Percentiles rank a stretch among this genome's conserved stretches.
Evolutionary conservation across 2,888 invertebrate genomes (phyloP).

Genomic region (Didymodactylos carnosus): DNA sequence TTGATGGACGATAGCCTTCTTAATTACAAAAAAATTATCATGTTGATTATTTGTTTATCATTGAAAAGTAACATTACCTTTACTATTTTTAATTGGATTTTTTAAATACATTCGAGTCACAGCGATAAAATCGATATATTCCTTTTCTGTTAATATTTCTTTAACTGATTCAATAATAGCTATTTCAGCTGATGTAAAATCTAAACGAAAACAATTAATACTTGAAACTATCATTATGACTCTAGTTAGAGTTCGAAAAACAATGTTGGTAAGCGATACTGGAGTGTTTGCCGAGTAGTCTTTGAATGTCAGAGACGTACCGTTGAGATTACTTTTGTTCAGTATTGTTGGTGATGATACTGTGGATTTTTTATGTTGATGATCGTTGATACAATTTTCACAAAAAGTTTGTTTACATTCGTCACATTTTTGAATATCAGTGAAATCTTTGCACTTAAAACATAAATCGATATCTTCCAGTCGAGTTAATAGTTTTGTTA

Average conservation of each 20-base stretch:
- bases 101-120: neutral
- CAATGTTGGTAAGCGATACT: too few relatives aligned
- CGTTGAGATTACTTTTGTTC: too few relatives aligned
- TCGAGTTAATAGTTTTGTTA: neutral
- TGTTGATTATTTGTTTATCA: neutral
- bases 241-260: too few relatives aligned
- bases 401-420: neutral
- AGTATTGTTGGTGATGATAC: too few relatives aligned
- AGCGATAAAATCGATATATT: neutral
- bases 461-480: neutral
- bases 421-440: neutral
- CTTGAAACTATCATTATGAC: too few relatives aligned
- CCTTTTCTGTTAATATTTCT: neutral
- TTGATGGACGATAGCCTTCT: too few relatives aligned
- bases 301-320: too few relatives aligned
- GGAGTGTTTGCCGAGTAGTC: too few relatives aligned
- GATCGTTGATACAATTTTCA: neutral
- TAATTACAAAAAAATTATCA: too few relatives aligned
- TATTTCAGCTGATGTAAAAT: neutral
- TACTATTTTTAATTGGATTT: neutral
- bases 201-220: too few relatives aligned
- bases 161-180: neutral
- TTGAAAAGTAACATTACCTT: neutral
- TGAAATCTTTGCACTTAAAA: neutral
- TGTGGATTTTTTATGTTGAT: too few relatives aligned